Evolutionary conservation across 2,888 invertebrate species (phyloP), one percentile per base, ranked within the genome.

Genomic region (Lepidocyrtoides sp.): DNA sequence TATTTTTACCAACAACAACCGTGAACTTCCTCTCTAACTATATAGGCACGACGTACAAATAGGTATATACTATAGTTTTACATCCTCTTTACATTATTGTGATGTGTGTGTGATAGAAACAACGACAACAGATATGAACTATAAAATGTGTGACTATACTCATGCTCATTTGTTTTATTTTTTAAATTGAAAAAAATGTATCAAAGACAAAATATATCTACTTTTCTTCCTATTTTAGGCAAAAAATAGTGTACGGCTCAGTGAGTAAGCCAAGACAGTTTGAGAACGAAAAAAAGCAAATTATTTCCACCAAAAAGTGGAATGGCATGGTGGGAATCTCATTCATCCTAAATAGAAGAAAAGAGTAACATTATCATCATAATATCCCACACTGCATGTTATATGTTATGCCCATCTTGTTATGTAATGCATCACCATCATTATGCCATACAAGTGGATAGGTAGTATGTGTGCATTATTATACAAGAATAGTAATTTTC

Each of bases 281-380:
- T 63, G 44, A 14, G 32, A 36, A 60, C 54, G 44, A 60, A 82
- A 66, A 66, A 60, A 66, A 29, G 63, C 29, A 66, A 69, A 69
- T 84, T 69, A 69, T 84, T 84, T 69, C 84, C 66, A 66, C 84
- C 48, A 66, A 51, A 69, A 20, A 54, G 23, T 41, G 63, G 36
- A 63, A 69, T 36, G 36, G 81, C 29, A 51, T 81, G 54, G 69
- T 69, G 69, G 69, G 69, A 84, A 60, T 48, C 63, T 48, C 84
- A 32, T 84, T 84, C 66, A 66, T 75, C 26, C 23, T 36, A 7
- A 12, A 36, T 17, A 1, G 41, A 69, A 41, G 17, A 69, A 77
- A 54, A 20, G 4, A 44, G 29, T 7, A 60, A 36, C 17, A 5
- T 20, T 20, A 41, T 41, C 7, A 36, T 63, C 2, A 29, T 4